Evolutionary conservation across 2,797 vertebrate genomes (phyloP).

Genomic region (Rhinella marina): DNA sequence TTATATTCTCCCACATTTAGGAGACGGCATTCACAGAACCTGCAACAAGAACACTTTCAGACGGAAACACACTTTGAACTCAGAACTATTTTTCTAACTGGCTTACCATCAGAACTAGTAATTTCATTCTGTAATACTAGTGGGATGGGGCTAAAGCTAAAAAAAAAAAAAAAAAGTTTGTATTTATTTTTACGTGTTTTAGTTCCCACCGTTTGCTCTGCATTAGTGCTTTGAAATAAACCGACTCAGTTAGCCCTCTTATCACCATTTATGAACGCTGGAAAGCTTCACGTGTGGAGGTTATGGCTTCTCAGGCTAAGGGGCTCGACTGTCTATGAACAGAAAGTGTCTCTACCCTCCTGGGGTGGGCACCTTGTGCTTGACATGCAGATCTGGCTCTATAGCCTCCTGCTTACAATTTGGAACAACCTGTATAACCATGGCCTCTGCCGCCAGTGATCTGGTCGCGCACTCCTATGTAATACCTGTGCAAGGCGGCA

Average conservation of each 20-base stretch:
- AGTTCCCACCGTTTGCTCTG: slow-evolving; percentile 14
- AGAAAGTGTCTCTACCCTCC: no score
- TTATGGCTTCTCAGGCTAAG: background rate
- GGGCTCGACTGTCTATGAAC: no score
- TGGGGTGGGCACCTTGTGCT: no score
- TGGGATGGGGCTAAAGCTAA: background rate
- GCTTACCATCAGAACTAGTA: background rate
- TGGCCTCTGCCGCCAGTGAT: background rate
- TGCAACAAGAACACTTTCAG: slow-evolving; percentile 78
- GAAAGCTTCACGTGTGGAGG: background rate
- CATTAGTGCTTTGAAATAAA: slow-evolving; percentile 45
- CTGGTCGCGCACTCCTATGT: background rate
- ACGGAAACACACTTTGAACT: slow-evolving; percentile 65
- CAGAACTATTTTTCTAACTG: slow-evolving; percentile 31
- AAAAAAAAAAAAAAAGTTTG: slow-evolving; percentile 24
- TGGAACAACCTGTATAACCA: background rate
- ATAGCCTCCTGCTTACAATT: no score
- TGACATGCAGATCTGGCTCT: background rate
- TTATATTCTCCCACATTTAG: slow-evolving; percentile 66
- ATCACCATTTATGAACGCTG: background rate
- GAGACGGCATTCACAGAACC: slow-evolving; percentile 76
- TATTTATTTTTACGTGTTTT: slow-evolving; percentile 40
- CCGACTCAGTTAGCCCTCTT: background rate
- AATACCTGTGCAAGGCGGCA: background rate
- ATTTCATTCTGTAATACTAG: background rate